Conservation (phyloP, 2,888 invertebrate genomes). For the Lissocephala sabroskyi region DNA sequence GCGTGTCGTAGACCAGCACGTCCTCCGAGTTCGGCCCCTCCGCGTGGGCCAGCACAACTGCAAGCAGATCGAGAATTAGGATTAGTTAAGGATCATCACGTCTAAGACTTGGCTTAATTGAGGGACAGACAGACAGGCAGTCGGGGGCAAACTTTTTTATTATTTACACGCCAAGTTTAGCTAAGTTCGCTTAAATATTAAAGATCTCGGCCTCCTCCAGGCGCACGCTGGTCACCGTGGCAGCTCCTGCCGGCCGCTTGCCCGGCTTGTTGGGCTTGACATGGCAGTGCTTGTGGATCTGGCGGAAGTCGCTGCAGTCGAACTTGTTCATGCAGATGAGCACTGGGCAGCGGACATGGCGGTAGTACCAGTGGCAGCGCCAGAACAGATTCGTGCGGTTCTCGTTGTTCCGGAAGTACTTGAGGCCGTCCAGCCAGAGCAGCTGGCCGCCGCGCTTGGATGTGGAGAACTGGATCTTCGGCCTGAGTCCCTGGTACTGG, state of each 20-base stretch:
- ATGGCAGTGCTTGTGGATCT: constrained; percentile 70
- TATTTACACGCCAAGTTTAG: no score
- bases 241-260: constrained; percentile 7
- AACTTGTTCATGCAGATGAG: constrained; percentile 71
- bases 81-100: no score
- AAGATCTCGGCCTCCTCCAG: constrained; percentile 25
- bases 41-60: constrained; percentile 69
- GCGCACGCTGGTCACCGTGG: constrained; percentile 17
- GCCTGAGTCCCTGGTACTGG: constrained; percentile 54
- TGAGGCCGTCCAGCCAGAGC: constrained; percentile 69
- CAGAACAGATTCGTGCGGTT: constrained; percentile 71
- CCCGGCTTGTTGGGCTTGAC: constrained; percentile 51
- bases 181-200: constrained; percentile 26
- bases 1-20: constrained; percentile 70
- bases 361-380: constrained; percentile 72
- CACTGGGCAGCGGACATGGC: constrained; percentile 69
- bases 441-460: constrained; percentile 71
- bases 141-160: no score
- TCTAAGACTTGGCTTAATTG: no score
- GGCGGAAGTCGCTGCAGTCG: constrained; percentile 68
- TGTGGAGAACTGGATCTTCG: constrained; percentile 68
- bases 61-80: constrained; percentile 14
- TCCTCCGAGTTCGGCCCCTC: constrained; percentile 69
- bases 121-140: no score
- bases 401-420: constrained; percentile 71